Base-by-base conservation (phyloP, 2,888 invertebrate species). In the Aphelenchoides bicaudatus region DNA sequence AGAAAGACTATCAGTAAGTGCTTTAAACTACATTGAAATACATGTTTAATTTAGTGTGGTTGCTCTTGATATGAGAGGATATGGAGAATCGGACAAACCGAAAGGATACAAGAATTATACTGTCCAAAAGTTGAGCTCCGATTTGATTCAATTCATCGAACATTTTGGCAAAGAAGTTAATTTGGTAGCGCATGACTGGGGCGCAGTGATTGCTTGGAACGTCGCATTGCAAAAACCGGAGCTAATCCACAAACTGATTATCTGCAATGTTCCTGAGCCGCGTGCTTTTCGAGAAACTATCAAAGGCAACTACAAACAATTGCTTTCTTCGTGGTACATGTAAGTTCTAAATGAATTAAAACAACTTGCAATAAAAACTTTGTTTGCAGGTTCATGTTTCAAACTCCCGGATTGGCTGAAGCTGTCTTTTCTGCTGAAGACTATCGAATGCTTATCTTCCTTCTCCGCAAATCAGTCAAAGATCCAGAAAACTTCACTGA, bases 81-180 rank as follows among this genome's bases (percentile, higher is more conserved):
- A 88, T 73, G 87, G 87, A 1, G 87, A 88, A 73, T 87, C 87
- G 0, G 88, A 88, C 70, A 87, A 87, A 75, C 88, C 88, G 3
- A 74, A 80, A 10, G 84, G 84, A 63, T 80, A 84, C 37, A 80
- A 82, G 46, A 82, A 83, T 38, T 88, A 89, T 78, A 25, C 25
- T 43, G 10, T 55, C 19, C 51, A 67, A 10, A 38, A 30, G 30
- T 29, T 62, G 23, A 38, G 29, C 2, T 50, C 27, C 16, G 64
- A 64, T 37, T 31, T 64, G 8, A 50, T 27, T 25, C 66, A 64
- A 37, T 47, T 50, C 23, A 68, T 64, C 27, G 47, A 61, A 28
- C 34, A 65, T 23, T 28, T 61, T 1, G 61, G 60, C 25, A 52
- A 39, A 6, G 34, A 72, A 8, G 81, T 81, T 66, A 83, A 84